Evolutionary conservation across 2,113 vertebrate genomes (phyloP), one percentile per base, ranked within the genome.

Genomic region (Urocynchramus pylzowi): DNA sequence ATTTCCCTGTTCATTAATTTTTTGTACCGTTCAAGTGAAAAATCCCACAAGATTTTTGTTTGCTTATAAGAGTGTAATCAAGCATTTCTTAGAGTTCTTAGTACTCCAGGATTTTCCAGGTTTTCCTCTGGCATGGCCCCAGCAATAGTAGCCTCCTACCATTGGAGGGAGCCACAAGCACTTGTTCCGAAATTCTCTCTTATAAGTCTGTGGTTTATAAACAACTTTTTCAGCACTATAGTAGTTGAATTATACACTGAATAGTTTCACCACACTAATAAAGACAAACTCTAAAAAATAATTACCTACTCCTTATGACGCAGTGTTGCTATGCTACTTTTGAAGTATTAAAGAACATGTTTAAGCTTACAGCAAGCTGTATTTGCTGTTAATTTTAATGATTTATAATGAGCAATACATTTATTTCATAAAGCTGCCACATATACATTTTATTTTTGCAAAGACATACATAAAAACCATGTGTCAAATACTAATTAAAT

Each of bases 81-180:
- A 73, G 17, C 7, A 33, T 74, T 74, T 67, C 35, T 17, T 13
- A 1, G 64, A 50, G 16, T 4, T 39, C 6, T 49, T 91, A 16
- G 7, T 54, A 23, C 19, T 41, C 67, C 8, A 31, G 23, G 14
- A 52, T 28, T 2, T 60, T 87, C 65, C 53, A 26, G 28, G 4
- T 68, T 77, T 91, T 74, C 31, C 56, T 69, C 49, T 26, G 52
- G 30, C 16, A 2, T 8, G 30, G 16, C 20, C 41, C 10, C 52
- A 93, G 95, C 76, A 92, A 49, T 90, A 65, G 44, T 35, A 78
- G 17, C 88, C 60, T 95, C 87, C 87, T 87, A 18, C 80, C 80
- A 89, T 88, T 28, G 50, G 81, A 74, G 87, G 77, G 87, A 95
- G 90, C 74, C 77, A 86, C 61, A n/a, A 64, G 35, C 67, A 94